Conservation (phyloP, 1,140 invertebrate genomes). For the Caenorhabditis tropicalis region DNA sequence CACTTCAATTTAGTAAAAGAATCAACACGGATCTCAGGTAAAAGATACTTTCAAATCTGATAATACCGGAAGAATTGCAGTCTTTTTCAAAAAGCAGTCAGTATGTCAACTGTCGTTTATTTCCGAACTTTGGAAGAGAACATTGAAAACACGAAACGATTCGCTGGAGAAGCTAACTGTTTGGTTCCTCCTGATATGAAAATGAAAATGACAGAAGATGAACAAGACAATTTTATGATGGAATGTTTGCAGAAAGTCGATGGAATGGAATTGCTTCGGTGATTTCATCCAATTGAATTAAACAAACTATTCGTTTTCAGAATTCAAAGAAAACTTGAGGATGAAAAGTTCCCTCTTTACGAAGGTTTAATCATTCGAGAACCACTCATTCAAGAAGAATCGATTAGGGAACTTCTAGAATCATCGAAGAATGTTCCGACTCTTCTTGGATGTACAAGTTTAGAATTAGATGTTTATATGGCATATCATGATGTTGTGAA, state of each 20-base stretch:
- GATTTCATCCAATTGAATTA: not conserved
- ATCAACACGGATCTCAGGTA: conserved; percentile 8
- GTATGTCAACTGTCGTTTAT: not conserved
- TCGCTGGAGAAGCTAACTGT: not conserved
- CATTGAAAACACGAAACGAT: not conserved
- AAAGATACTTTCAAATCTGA: not conserved
- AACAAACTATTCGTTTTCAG: not conserved
- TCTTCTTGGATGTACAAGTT: not conserved
- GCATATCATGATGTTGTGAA: not conserved
- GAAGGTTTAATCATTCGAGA: not conserved
- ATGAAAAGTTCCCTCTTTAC: not conserved
- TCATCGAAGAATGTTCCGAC: not conserved
- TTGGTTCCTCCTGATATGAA: not conserved
- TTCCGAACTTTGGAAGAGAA: not conserved
- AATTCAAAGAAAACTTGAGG: conserved; percentile 28
- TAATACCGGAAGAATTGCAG: not conserved
- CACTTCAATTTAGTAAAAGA: conserved; percentile 82
- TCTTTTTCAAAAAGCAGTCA: not conserved
- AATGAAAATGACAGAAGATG: not conserved
- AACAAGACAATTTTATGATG: not conserved
- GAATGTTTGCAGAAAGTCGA: not conserved
- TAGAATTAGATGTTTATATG: not conserved
- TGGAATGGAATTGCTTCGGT: not conserved
- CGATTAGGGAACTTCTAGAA: not conserved
- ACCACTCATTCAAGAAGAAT: not conserved